phyloP scores from a whole-genome alignment of 2,888 invertebrate genomes.

The Anarsia innoxiella region DNA sequence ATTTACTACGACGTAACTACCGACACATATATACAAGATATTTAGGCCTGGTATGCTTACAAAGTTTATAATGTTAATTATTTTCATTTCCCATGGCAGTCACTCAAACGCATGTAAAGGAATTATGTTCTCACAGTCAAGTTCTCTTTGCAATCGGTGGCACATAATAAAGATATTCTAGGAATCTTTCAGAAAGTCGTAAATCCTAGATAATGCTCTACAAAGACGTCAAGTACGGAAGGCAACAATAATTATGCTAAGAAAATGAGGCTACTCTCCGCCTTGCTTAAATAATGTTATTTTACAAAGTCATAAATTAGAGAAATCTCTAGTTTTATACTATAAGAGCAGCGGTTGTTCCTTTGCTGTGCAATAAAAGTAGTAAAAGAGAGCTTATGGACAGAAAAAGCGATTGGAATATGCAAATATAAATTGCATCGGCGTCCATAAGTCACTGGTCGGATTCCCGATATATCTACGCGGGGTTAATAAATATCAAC shows the following conservation, averaged over 20 bases:
- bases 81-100: constrained; percentile 7
- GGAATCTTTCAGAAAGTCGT: constrained; percentile 12
- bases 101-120: constrained; percentile 6
- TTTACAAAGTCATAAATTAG: background rate
- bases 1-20: no score
- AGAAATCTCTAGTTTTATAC: background rate
- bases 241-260: no score
- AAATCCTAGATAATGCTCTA: constrained; percentile 13
- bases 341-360: no score
- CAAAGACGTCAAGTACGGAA: no score
- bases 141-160: constrained; percentile 30
- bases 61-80: no score
- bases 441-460: constrained; percentile 14
- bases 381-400: constrained; percentile 3
- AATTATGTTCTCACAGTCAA: constrained; percentile 34
- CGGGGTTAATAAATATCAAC: constrained; percentile 19
- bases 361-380: no score
- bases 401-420: constrained; percentile 10
- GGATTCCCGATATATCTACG: constrained; percentile 9
- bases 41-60: no score
- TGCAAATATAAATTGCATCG: constrained; percentile 14
- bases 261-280: no score
- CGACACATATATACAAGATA: no score
- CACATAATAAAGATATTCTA: constrained; percentile 12
- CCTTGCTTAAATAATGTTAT: no score